Percentiles rank a stretch among this genome's conserved stretches.
These are phyloP conservation scores for Ptychoptera albimana DNA, from an alignment of 2,888 invertebrate species.

Conservation along the genomic window DNA sequence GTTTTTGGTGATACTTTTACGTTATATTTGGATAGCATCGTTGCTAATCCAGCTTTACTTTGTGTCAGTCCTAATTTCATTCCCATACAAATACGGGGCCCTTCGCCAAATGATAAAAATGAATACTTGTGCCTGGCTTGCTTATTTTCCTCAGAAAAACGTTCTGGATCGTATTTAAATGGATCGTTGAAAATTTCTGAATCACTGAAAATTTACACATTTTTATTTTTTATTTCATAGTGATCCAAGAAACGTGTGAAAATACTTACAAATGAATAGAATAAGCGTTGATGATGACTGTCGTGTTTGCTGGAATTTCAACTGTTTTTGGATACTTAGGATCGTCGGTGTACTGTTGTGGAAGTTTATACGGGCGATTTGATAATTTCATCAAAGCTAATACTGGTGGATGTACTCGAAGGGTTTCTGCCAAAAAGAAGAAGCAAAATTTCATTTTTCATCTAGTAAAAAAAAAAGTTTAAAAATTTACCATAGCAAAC, in stretches of 20 bases:
- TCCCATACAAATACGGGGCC: slow-evolving; percentile 16
- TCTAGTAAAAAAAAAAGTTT: not conserved
- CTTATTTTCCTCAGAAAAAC: slow-evolving; percentile 19
- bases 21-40: slow-evolving; percentile 8
- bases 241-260: not conserved
- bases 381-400: slow-evolving; percentile 6
- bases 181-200: slow-evolving; percentile 22
- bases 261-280: slow-evolving; percentile 17
- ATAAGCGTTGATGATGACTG: not conserved
- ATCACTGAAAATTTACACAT: slow-evolving; percentile 12
- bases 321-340: too few species aligned
- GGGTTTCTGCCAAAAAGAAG: slow-evolving; percentile 10
- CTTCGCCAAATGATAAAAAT: slow-evolving; percentile 22
- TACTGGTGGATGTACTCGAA: slow-evolving; percentile 10
- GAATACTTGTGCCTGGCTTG: slow-evolving; percentile 14
- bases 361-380: slow-evolving; percentile 1
- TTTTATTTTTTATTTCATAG: not conserved
- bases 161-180: slow-evolving; percentile 23
- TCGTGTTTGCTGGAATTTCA: too few species aligned
- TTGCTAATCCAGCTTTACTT: slow-evolving; percentile 8
- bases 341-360: slow-evolving; percentile 5
- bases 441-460: not conserved
- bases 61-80: slow-evolving; percentile 6
- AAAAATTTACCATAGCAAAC: slow-evolving; percentile 22
- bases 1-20: slow-evolving; percentile 7